Evolutionary conservation across 2,797 vertebrate genomes (phyloP).

Genomic region (Strix occidentalis): DNA sequence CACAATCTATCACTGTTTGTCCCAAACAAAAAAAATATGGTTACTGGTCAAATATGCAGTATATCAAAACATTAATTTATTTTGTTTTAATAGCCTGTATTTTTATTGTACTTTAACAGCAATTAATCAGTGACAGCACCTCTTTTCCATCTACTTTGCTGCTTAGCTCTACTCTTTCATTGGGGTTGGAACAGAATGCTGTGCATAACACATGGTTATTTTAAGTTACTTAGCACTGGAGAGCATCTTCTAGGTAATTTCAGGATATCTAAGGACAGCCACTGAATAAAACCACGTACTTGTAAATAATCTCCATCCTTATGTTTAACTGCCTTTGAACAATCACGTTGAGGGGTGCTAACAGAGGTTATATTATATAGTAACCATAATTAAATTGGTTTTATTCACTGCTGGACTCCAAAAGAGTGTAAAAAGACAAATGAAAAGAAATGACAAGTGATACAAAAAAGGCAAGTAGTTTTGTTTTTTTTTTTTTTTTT

Average conservation of each 20-base stretch:
- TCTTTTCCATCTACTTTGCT: slow-evolving; percentile 62
- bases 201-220: slow-evolving; percentile 5
- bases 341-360: not conserved
- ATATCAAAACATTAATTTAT: slow-evolving; percentile 69
- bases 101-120: slow-evolving; percentile 71
- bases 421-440: not conserved
- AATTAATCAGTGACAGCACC: slow-evolving; percentile 70
- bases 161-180: slow-evolving; percentile 36
- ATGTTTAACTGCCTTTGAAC: not conserved
- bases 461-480: not conserved
- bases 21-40: slow-evolving; percentile 56
- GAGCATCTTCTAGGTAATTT: slow-evolving; percentile 17
- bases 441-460: not conserved
- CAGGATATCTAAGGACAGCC: slow-evolving; percentile 9
- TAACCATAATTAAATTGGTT: not conserved
- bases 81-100: slow-evolving; percentile 65
- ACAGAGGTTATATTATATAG: not conserved
- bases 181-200: slow-evolving; percentile 18
- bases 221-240: slow-evolving; percentile 33
- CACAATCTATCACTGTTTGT: slow-evolving; percentile 67
- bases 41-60: slow-evolving; percentile 62
- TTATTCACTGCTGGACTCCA: not conserved
- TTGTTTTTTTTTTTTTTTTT: no score
- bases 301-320: not conserved
- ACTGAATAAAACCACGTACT: slow-evolving; percentile 12